Conservation (phyloP, 2,113 vertebrate genomes). For the Melanerpes formicivorus region DNA sequence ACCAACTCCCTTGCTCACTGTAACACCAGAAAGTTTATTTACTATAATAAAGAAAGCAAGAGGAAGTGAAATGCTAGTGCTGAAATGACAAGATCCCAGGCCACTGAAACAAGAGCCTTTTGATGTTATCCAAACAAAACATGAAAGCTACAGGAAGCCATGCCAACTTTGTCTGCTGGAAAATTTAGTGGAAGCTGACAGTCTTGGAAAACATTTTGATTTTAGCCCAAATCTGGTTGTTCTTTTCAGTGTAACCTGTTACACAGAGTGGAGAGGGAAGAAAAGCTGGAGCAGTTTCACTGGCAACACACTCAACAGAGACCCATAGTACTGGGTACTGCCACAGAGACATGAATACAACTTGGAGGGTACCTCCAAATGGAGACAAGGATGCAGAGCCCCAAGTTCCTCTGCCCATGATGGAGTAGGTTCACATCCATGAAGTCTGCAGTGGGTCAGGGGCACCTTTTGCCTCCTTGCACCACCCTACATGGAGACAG, state of each 20-base stretch:
- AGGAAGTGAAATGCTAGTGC: neutral
- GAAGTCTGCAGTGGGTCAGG: neutral
- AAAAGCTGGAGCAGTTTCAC: neutral
- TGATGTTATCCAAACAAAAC: constrained; percentile 19
- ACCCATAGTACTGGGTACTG: fast-evolving
- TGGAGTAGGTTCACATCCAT: neutral
- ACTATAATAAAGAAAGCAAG: neutral
- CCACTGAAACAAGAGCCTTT: neutral
- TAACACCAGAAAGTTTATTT: neutral
- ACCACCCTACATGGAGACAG: neutral
- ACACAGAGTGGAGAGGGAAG: neutral
- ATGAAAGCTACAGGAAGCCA: constrained; percentile 19
- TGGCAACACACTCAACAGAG: neutral
- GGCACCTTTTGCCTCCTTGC: neutral
- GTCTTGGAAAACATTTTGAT: neutral
- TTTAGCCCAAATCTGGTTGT: neutral
- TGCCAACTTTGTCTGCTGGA: neutral
- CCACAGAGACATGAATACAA: neutral
- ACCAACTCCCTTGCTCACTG: neutral
- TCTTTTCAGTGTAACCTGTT: neutral
- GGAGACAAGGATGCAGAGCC: neutral
- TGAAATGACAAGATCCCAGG: neutral
- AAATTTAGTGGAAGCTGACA: neutral
- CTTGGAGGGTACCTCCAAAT: neutral
- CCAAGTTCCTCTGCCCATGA: neutral